Evolutionary conservation across 2,113 vertebrate species (phyloP).

Genomic region (Nematolebias whitei): DNA sequence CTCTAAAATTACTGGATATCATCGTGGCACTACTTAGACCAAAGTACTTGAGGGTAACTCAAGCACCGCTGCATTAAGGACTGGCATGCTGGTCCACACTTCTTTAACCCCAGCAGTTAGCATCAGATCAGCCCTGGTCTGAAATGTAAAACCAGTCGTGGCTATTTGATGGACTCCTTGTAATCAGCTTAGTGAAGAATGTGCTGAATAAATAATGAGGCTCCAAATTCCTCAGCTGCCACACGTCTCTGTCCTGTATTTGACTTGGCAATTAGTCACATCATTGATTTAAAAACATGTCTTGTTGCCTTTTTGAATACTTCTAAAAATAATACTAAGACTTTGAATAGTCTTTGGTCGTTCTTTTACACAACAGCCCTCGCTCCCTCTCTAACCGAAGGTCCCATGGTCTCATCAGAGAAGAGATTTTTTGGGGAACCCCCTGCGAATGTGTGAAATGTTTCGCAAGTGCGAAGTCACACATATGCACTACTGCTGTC

Average conservation of each 20-base stretch:
- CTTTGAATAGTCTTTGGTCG: too few species aligned
- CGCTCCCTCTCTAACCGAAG: too few species aligned
- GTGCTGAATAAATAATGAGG: constrained; percentile 60
- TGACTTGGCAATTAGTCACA: constrained; percentile 6
- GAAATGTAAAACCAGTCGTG: constrained; percentile 53
- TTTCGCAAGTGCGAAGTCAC: too few species aligned
- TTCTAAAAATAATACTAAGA: not conserved
- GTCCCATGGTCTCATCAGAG: too few species aligned
- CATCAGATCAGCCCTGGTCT: constrained; percentile 27
- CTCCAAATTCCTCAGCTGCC: constrained; percentile 47
- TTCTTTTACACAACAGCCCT: not conserved
- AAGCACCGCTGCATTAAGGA: constrained; percentile 43
- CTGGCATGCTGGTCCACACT: constrained; percentile 42
- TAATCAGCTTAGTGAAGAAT: constrained; percentile 65
- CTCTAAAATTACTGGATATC: constrained; percentile 38
- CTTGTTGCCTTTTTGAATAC: not conserved
- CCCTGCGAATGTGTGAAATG: too few species aligned
- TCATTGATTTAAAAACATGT: constrained; percentile 1
- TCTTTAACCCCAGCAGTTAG: constrained; percentile 48
- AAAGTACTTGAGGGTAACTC: too few species aligned
- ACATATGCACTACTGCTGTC: too few species aligned
- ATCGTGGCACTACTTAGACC: constrained; percentile 24
- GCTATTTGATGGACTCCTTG: constrained; percentile 44
- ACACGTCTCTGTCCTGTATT: constrained; percentile 31
- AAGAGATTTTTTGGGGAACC: too few species aligned